Base-by-base conservation (phyloP, 1,140 invertebrate species). In the Nomia melanderi region DNA sequence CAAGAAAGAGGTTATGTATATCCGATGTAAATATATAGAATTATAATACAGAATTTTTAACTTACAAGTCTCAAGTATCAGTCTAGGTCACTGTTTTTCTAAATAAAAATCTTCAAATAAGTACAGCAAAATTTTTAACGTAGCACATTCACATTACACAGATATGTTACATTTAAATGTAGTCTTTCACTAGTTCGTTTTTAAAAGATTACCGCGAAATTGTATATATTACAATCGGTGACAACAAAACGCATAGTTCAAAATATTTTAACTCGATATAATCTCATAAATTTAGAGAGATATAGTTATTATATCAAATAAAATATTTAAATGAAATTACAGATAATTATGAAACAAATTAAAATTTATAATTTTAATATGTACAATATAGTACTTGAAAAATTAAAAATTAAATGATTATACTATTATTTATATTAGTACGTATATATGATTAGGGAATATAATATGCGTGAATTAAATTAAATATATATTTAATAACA, bases 191-290 rank as follows among this genome's bases (percentile, higher is more conserved):
- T 33, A 20, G 23, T 8, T 11, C 9, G 23, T 59, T 75, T 62
- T 76, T 39, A 23, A 76, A 76, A 57, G 73, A 50, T 76, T 76
- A 23, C 73, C 64, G 54, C 41, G 54, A 69, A 76, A 69, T 69
- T 14, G 7, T 23, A 31, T 7, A 17, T 14, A n/a, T 7, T 11
- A 8, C 12, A 27, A 14, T 17, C 41, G 41, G 41, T 14, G 12
- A 27, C 3, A 4, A 12, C 3, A 11, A 56, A 44, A 44, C 41
- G 20, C 25, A 14, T 12, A 17, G 12, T 17, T 14, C 7, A 41
- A 44, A 20, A 23, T 27, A 17, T 4, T 29, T 4, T 2, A 60
- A 59, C 36, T 57, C 41, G 7, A 41, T 14, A 12, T 20, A 20
- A 44, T n/a, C n/a, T n/a, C n/a, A 25, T 31, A 31, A 1, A 25